Conservation (phyloP, 1,140 invertebrate species). For the Muscidifurax raptorellus region DNA sequence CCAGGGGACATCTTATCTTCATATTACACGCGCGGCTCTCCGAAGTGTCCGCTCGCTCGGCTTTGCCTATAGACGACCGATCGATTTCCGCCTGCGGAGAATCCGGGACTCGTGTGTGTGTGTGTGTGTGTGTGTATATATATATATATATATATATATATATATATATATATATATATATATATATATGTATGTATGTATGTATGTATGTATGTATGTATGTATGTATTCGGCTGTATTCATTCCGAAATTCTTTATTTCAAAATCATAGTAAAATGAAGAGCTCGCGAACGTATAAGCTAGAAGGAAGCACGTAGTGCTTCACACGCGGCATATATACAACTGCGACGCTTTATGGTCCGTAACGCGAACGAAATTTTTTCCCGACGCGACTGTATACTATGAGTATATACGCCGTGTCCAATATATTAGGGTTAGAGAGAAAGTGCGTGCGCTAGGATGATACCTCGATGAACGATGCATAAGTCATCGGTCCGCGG, state of each 20-base stretch:
- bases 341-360: constrained; percentile 68
- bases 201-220: too few relatives aligned
- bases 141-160: too few relatives aligned
- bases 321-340: neutral
- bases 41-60: neutral
- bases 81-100: constrained; percentile 31
- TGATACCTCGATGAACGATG: neutral
- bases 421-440: constrained; percentile 70
- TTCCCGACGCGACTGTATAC: constrained; percentile 52
- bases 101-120: neutral
- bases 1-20: constrained; percentile 73
- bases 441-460: constrained; percentile 39
- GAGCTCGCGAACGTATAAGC: too few relatives aligned
- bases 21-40: constrained; percentile 64
- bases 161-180: too few relatives aligned
- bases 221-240: too few relatives aligned
- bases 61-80: constrained; percentile 34
- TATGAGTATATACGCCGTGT: too few relatives aligned
- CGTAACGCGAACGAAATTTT: constrained; percentile 59
- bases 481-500: constrained; percentile 36
- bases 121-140: too few relatives aligned
- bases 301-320: too few relatives aligned
- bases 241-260: too few relatives aligned
- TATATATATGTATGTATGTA: too few relatives aligned
- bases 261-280: too few relatives aligned